phyloP scores from a whole-genome alignment of 2,797 vertebrate genomes.

The Poecilia wingei region DNA sequence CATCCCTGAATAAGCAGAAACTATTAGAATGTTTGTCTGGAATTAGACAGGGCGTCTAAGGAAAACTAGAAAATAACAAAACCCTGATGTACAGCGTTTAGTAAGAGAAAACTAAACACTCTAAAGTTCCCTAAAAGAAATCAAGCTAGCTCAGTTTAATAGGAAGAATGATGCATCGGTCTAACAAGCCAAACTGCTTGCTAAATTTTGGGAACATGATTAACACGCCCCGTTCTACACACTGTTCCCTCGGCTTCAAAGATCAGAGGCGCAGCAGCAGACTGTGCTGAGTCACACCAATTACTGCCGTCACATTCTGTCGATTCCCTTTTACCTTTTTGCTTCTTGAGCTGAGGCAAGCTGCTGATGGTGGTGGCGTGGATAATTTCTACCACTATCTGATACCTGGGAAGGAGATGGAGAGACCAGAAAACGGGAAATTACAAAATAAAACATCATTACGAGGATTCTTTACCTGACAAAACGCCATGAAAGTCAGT shows the following conservation, averaged over 20 bases:
- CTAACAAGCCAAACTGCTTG: not conserved
- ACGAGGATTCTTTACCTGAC: not conserved
- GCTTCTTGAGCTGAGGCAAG: slow-evolving; percentile 95
- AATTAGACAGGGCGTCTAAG: not conserved
- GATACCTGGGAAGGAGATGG: slow-evolving; percentile 85
- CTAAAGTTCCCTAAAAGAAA: not conserved
- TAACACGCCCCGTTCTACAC: not conserved
- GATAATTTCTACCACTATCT: slow-evolving; percentile 98
- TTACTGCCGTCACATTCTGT: not conserved
- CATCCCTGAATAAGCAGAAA: not conserved
- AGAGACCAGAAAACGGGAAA: slow-evolving; percentile 1
- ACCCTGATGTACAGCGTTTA: not conserved
- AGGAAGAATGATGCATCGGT: not conserved
- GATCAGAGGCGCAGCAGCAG: not conserved
- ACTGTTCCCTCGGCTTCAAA: not conserved
- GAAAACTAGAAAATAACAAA: not conserved
- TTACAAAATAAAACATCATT: not conserved
- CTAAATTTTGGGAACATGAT: not conserved
- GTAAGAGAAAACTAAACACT: not conserved
- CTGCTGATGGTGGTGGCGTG: slow-evolving; percentile 98
- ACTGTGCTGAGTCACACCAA: not conserved
- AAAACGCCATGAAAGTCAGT: not conserved
- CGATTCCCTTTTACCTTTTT: slow-evolving; percentile 86
- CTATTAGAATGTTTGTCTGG: not conserved
- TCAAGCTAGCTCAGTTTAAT: not conserved